phyloP scores from a whole-genome alignment of 1,140 invertebrate species.

The Aphidius gifuensis region DNA sequence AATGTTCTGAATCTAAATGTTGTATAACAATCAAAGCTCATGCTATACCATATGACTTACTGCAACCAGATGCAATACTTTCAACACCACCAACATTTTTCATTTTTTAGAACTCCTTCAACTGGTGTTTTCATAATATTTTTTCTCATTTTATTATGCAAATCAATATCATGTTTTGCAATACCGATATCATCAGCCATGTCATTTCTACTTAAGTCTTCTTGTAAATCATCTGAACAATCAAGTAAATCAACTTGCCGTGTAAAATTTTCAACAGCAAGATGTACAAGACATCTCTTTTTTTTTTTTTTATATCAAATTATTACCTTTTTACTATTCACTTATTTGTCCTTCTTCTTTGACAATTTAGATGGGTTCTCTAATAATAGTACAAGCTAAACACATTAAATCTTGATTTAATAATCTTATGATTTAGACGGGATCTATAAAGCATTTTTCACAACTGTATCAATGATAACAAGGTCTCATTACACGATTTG shows the following conservation, averaged over 20 bases:
- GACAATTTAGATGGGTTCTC: too few species aligned
- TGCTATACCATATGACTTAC: conserved; percentile 70
- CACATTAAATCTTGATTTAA: too few species aligned
- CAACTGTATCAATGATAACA: too few species aligned
- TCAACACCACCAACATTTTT: conserved; percentile 59
- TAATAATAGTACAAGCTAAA: too few species aligned
- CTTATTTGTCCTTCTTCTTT: too few species aligned
- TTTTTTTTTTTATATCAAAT: too few species aligned
- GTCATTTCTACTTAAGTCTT: conserved; percentile 85
- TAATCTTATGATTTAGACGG: too few species aligned
- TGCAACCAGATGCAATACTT: conserved; percentile 61
- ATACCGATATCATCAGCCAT: conserved; percentile 89
- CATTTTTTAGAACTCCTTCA: conserved; percentile 82
- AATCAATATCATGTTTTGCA: conserved; percentile 85
- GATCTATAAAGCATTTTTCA: too few species aligned
- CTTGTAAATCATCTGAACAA: conserved; percentile 84
- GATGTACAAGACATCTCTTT: too few species aligned
- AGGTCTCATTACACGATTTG: too few species aligned
- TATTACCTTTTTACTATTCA: too few species aligned
- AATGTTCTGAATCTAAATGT: conserved; percentile 78
- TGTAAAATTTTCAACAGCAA: conserved; percentile 91
- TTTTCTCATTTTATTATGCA: conserved; percentile 92
- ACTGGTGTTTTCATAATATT: conserved; percentile 90
- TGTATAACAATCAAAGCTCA: conserved; percentile 67
- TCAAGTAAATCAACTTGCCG: conserved; percentile 93